phyloP scores from a whole-genome alignment of 2,113 vertebrate genomes.

The Cyphotilapia sp. region DNA sequence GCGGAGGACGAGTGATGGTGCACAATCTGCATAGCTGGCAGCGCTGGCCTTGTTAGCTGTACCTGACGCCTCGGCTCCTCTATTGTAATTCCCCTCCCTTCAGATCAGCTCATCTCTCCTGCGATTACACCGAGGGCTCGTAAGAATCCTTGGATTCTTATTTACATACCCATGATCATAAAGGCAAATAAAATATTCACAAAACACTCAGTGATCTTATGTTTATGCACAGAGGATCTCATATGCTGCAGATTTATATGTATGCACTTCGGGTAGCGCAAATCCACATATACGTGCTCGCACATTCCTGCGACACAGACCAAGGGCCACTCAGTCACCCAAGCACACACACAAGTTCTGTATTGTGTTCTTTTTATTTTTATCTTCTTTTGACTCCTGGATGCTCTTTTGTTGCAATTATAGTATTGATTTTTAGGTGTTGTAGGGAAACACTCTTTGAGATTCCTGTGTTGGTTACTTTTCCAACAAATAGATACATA shows the following conservation, averaged over 20 bases:
- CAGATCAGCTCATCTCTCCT: background rate
- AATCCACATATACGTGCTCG: background rate
- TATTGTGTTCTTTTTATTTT: background rate
- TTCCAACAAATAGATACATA: background rate
- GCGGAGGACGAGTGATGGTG: background rate
- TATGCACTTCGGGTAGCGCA: background rate
- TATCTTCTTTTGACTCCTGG: background rate
- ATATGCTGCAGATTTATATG: background rate
- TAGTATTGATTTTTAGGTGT: constrained; percentile 17
- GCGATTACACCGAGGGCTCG: constrained; percentile 6
- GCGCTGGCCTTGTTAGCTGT: constrained; percentile 43
- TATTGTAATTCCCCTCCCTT: background rate
- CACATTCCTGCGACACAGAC: background rate
- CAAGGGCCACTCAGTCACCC: background rate
- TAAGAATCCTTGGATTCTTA: constrained; percentile 14
- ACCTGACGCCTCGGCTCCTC: constrained; percentile 10
- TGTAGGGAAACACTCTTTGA: background rate
- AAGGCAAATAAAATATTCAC: constrained; percentile 44
- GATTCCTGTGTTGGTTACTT: background rate
- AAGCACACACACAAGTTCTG: background rate
- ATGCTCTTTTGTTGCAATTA: constrained; percentile 14
- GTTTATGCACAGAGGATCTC: background rate
- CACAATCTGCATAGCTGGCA: background rate
- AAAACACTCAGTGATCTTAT: background rate
- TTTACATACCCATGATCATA: background rate